Evolutionary conservation across 2,888 invertebrate species (phyloP), one percentile per base, ranked within the genome.

Genomic region (Euproctis similis): DNA sequence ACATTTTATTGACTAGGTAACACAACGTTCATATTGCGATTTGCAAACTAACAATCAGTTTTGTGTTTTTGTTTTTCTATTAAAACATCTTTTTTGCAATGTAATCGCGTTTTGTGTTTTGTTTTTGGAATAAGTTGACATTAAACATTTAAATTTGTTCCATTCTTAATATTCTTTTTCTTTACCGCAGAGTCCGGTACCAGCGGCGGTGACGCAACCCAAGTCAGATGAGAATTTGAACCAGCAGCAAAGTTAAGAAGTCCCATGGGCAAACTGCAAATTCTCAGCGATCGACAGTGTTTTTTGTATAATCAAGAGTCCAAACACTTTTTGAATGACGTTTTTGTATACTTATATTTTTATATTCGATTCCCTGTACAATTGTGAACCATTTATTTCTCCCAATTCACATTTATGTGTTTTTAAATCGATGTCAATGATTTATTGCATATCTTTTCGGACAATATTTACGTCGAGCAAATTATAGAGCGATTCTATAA

Each of bases 161-260:
- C 8, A 10, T 8, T 7, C 10, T 5, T 24, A 30, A 34, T 12
- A 9, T 28, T 12, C n/a, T 28, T 50, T 63, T 58, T 71, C 72
- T 72, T 73, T 77, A 46, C 48, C 53, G 38, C 86, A 92, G 92
- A 91, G 90, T 82, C 91, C 91, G 59, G 80, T 89, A 66, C 91
- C 90, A 64, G 85, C 85, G 53, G 71, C 73, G 56, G 72, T 75
- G 67, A 86, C 82, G 67, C 80, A 78, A 61, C 88, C 88, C 64
- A 88, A 89, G 59, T 87, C 90, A 53, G 92, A 92, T 68, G 91
- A 90, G 71, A 91, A 91, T 84, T 86, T 91, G 80, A 91, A 91
- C 80, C 88, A 90, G 62, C 88, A 89, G 62, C 86, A 87, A 65
- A 86, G 78, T 78, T 86, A 86, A 48, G 59, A 53, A 42, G 39